Percentiles rank a stretch among this genome's conserved stretches.
phyloP scores from a whole-genome alignment of 2,888 invertebrate species.

The Eilema caniola region DNA sequence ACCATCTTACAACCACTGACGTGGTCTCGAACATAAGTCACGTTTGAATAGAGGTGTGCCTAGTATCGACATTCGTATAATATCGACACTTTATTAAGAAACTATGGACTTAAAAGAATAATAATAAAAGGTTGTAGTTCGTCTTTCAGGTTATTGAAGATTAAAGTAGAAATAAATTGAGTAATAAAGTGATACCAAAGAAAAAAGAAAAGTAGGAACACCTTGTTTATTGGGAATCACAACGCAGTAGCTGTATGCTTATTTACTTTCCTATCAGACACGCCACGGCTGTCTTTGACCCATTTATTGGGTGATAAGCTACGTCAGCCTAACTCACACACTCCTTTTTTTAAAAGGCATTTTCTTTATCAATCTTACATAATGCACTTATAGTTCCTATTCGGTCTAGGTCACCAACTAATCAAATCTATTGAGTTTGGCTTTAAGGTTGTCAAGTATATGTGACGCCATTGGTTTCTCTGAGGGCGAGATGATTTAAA shows the following conservation, averaged over 20 bases:
- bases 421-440: no score
- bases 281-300: no score
- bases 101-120: no score
- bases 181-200: no score
- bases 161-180: background rate
- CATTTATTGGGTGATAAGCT: background rate
- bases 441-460: no score
- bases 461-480: background rate
- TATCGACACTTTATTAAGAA: background rate
- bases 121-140: background rate
- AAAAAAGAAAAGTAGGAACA: no score
- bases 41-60: constrained; percentile 34
- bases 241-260: no score
- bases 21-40: constrained; percentile 49
- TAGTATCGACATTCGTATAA: constrained; percentile 30
- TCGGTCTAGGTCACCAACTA: background rate
- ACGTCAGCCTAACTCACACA: background rate
- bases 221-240: no score
- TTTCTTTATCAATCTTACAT: no score
- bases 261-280: no score
- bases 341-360: no score
- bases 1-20: constrained; percentile 44
- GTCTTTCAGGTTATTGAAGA: no score
- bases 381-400: background rate
- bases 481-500: background rate